A percentile compares a stretch with the other conserved stretches of the same genome.
These are phyloP conservation scores for Sphenopsis melanotis DNA, from an alignment of 2,797 vertebrate genomes.

Conservation along the genomic window DNA sequence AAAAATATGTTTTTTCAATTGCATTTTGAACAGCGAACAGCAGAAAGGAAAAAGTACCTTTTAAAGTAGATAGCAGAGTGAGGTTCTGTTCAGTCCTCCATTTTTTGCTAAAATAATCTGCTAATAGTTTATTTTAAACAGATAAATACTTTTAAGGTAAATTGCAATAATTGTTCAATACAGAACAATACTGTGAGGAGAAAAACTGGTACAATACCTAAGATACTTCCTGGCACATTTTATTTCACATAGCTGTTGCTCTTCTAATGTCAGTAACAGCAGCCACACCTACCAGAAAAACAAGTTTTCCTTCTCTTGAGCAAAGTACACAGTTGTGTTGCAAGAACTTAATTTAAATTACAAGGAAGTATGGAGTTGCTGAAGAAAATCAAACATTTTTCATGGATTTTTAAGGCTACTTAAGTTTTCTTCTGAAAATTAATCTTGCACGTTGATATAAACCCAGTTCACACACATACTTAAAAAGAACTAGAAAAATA, in stretches of 20 bases:
- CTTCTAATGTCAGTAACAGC: neutral
- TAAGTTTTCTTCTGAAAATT: neutral
- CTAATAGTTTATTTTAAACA: neutral
- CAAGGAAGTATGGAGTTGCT: neutral
- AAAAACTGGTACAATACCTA: neutral
- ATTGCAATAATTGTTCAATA: neutral
- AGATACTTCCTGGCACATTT: neutral
- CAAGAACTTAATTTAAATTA: neutral
- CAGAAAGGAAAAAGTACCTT: neutral
- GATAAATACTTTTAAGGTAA: neutral
- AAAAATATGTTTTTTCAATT: neutral
- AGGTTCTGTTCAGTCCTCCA: neutral
- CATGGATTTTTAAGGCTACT: neutral
- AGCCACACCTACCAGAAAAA: slow-evolving; percentile 42
- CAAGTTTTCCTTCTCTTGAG: slow-evolving; percentile 36
- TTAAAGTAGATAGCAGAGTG: neutral
- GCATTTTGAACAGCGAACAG: neutral
- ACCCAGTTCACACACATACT: neutral
- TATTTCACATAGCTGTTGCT: neutral
- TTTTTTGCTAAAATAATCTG: neutral
- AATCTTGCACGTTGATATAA: neutral
- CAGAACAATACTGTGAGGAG: neutral
- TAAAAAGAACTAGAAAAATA: neutral
- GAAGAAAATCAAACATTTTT: neutral
- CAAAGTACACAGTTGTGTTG: neutral